phyloP scores from a whole-genome alignment of 2,113 vertebrate genomes.

The Cacatua alba region DNA sequence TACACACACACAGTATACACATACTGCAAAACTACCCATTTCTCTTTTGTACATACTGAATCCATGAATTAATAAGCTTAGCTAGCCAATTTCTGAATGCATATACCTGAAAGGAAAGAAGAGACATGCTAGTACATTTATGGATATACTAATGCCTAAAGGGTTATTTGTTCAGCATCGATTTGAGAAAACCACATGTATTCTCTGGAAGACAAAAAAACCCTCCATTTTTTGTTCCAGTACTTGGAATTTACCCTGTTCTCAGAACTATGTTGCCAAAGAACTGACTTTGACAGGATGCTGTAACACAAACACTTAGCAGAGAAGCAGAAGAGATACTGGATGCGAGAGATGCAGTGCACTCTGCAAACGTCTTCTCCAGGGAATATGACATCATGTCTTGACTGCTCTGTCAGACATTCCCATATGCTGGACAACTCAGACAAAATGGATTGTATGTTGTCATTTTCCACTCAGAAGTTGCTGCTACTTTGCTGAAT shows the following conservation, averaged over 20 bases:
- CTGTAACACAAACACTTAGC: background rate
- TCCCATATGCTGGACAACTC: background rate
- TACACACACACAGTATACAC: background rate
- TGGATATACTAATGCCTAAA: background rate
- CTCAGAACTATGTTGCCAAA: background rate
- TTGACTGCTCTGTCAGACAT: slow-evolving; percentile 36
- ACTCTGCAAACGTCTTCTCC: background rate
- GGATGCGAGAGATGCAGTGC: background rate
- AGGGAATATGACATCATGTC: slow-evolving; percentile 50
- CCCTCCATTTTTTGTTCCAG: background rate
- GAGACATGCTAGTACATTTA: background rate
- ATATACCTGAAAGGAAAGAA: background rate
- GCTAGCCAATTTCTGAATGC: background rate
- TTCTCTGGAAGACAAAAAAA: background rate
- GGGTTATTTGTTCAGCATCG: background rate
- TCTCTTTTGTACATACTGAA: background rate
- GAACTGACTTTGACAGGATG: background rate
- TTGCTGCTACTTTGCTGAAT: background rate
- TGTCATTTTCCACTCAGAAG: background rate
- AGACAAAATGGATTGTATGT: background rate
- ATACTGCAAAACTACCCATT: background rate
- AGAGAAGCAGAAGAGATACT: background rate
- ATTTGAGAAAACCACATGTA: background rate
- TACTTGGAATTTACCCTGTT: background rate
- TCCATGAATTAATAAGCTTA: background rate